Conservation (phyloP, 2,888 invertebrate genomes). For the Candidula unifasciata region DNA sequence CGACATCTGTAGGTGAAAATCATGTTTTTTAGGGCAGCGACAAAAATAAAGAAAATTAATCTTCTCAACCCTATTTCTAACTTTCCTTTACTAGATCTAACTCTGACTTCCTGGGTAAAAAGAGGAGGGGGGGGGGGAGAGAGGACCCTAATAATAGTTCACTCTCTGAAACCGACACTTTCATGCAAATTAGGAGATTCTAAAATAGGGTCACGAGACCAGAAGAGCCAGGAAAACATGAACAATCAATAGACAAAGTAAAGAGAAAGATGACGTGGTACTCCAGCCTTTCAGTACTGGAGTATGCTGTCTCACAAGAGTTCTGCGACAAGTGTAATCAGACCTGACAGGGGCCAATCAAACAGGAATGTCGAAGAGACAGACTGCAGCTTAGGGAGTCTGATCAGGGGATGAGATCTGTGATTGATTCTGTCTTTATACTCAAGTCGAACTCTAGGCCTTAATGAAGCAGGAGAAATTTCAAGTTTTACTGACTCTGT, state of each 20-base stretch:
- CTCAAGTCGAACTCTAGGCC: background rate
- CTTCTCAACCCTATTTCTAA: too few relatives aligned
- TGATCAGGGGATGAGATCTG: background rate
- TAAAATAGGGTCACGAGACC: too few relatives aligned
- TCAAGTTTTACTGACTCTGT: background rate
- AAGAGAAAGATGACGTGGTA: background rate
- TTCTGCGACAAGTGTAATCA: background rate
- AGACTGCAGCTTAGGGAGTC: background rate
- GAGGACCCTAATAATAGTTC: background rate
- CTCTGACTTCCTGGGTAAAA: too few relatives aligned
- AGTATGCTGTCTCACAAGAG: background rate
- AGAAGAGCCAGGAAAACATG: too few relatives aligned
- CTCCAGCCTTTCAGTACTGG: background rate
- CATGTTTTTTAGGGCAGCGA: too few relatives aligned
- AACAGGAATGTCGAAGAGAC: background rate
- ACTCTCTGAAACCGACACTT: background rate
- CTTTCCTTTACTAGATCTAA: too few relatives aligned
- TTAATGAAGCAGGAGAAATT: slow-evolving; percentile 12
- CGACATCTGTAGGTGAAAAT: too few relatives aligned
- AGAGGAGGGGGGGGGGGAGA: too few relatives aligned
- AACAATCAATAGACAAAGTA: background rate
- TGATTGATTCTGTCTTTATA: slow-evolving; percentile 8
- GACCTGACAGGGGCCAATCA: slow-evolving; percentile 8
- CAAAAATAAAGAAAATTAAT: too few relatives aligned
- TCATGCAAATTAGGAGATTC: background rate